phyloP scores from a whole-genome alignment of 2,797 vertebrate species.

The Geotrypetes seraphini region DNA sequence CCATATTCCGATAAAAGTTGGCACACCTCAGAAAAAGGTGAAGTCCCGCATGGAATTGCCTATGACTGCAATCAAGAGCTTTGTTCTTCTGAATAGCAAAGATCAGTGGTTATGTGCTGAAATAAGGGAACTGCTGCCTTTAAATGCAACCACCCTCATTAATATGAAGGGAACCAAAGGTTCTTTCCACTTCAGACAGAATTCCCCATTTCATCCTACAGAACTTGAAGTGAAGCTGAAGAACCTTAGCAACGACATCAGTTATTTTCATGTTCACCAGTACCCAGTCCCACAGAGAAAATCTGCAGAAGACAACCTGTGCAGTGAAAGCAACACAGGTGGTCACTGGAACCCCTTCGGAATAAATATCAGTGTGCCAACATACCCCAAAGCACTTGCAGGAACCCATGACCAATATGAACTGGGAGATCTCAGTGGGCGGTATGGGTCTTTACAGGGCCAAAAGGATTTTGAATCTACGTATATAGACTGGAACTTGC shows the following conservation, averaged over 20 bases:
- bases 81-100: constrained; percentile 32
- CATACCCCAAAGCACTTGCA: constrained; percentile 40
- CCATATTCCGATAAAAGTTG: constrained; percentile 42
- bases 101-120: constrained; percentile 41
- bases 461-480: neutral
- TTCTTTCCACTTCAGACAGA: constrained; percentile 48
- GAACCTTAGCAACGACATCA: constrained; percentile 35
- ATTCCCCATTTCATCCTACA: constrained; percentile 59
- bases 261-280: constrained; percentile 53
- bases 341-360: constrained; percentile 64
- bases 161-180: constrained; percentile 59
- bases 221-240: constrained; percentile 41
- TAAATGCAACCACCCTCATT: constrained; percentile 43
- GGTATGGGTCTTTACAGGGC: constrained; percentile 43
- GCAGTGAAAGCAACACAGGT: constrained; percentile 54
- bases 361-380: constrained; percentile 11
- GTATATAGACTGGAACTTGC: constrained; percentile 58
- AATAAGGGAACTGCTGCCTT: constrained; percentile 34
- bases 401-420: constrained; percentile 60
- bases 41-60: constrained; percentile 44
- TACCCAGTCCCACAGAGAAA: constrained; percentile 51
- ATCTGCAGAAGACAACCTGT: constrained; percentile 20
- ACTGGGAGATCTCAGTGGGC: constrained; percentile 57
- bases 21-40: constrained; percentile 26
- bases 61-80: constrained; percentile 5